Evolutionary conservation across 2,113 vertebrate genomes (phyloP), one percentile per base, ranked within the genome.

Genomic region (Cynoglossus semilaevis): DNA sequence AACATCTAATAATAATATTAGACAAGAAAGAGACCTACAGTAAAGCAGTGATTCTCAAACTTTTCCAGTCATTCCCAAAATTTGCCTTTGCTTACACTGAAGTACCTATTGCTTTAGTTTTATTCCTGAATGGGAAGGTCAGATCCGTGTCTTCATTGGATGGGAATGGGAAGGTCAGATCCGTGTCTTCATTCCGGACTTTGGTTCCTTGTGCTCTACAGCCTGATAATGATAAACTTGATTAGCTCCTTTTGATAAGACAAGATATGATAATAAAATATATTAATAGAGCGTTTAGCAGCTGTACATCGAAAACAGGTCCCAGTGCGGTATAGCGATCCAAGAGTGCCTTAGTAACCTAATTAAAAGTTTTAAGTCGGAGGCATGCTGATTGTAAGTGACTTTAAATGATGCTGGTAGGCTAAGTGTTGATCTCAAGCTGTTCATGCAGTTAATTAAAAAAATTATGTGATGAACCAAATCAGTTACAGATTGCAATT

Each of bases 401-500:
- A 87, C 76, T 85, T 74, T 45, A 66, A 78, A 85, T 67, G 73
- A 83, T 63, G 77, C 82, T 81, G 75, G 70, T 84, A 77, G 82
- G 77, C 79, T 83, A 75, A 81, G 77, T 85, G 85, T 84, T 85
- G 84, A 87, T 85, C 80, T 88, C 87, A 88, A 87, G 86, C 86
- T 89, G 84, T 84, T 90, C 76, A 63, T 81, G 87, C 84, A 82
- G 82, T 88, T 89, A 87, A 89, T 90, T 87, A 87, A 88, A 87
- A 87, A 82, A 84, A 73, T 44, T 53, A 87, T 50, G 74, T 74
- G 67, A 79, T 42, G 58, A 84, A 82, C 68, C 77, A 87, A 90
- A 89, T 89, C 77, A 67, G 79, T 85, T 88, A 86, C 88, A 89
- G 81, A 88, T 87, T 89, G 85, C 77, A 88, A 87, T 91, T 84